Percentiles rank a stretch among this genome's conserved stretches.
Evolutionary conservation across 2,113 vertebrate species (phyloP).

Genomic region (Ornithorhynchus anatinus): DNA sequence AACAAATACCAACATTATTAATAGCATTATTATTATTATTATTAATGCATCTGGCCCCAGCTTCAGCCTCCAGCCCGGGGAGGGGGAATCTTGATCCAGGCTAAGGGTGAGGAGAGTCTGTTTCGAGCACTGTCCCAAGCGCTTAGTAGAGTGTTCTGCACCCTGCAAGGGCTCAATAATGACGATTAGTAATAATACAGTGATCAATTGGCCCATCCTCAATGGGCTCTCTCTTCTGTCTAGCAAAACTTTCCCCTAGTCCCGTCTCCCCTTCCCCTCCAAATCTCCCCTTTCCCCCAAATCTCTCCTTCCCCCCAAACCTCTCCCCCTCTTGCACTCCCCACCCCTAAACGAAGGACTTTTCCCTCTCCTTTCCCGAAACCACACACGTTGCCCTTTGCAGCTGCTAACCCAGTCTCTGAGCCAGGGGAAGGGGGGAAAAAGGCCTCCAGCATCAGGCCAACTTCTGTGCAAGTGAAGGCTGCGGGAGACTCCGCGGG

Average conservation of each 20-base stretch:
- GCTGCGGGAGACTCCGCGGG: neutral
- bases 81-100: neutral
- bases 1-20: no score
- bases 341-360: neutral
- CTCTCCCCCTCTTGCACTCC: neutral
- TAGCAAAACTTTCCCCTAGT: no score
- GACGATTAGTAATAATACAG: no score
- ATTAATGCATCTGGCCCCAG: no score
- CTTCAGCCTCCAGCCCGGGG: conserved; percentile 20
- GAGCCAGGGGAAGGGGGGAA: neutral
- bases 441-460: neutral
- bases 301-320: no score
- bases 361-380: neutral
- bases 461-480: neutral
- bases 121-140: no score
- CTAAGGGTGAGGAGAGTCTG: no score
- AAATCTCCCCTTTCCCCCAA: neutral
- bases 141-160: no score
- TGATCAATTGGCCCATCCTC: no score
- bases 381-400: neutral
- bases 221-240: neutral
- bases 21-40: no score
- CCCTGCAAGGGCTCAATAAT: no score
- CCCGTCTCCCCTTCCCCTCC: no score
- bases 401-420: neutral